These are phyloP conservation scores for Hydrophis major DNA, from an alignment of 2,797 vertebrate genomes.

Conservation along the genomic window DNA sequence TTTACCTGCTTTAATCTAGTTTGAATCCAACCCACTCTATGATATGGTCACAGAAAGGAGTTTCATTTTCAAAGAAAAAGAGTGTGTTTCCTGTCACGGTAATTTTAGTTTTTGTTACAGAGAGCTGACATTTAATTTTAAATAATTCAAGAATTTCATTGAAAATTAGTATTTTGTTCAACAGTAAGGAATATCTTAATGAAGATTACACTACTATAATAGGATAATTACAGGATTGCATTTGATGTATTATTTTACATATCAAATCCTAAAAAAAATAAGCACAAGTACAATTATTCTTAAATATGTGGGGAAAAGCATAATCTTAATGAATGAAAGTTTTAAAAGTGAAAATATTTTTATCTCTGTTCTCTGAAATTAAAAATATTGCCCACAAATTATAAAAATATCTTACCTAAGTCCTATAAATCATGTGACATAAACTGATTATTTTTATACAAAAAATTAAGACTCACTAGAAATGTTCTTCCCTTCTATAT, in stretches of 20 bases:
- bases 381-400: background rate
- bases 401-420: background rate
- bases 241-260: background rate
- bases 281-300: background rate
- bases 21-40: background rate
- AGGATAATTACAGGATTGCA: background rate
- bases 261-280: background rate
- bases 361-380: background rate
- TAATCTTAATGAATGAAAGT: slow-evolving; percentile 12
- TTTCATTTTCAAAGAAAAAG: background rate
- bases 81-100: background rate
- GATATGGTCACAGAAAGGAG: background rate
- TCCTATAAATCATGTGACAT: background rate
- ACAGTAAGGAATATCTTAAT: background rate
- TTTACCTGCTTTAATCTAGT: background rate
- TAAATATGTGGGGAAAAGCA: background rate
- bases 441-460: background rate
- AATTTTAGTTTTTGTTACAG: slow-evolving; percentile 10
- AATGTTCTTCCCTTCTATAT: background rate
- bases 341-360: background rate
- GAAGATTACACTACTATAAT: background rate
- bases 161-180: background rate
- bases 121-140: background rate
- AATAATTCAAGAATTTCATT: slow-evolving; percentile 23
- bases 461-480: background rate